Percentiles rank a stretch among this genome's conserved stretches.
phyloP scores from a whole-genome alignment of 2,888 invertebrate genomes.

The Sesia bembeciformis region DNA sequence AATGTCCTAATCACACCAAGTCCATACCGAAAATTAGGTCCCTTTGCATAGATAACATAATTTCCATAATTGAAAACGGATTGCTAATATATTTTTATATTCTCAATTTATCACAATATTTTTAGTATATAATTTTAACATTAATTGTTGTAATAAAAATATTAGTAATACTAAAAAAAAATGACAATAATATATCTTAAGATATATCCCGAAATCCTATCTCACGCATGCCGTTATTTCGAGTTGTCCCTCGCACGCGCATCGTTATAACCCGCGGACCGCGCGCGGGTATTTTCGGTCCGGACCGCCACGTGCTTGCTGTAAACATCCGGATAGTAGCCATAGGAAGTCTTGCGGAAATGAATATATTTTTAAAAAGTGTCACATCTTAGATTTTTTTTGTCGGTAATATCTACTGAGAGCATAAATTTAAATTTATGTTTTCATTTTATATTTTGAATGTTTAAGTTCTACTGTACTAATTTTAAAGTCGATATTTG shows the following conservation, averaged over 20 bases:
- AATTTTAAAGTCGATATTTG: too few species aligned
- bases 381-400: not conserved
- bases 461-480: too few species aligned
- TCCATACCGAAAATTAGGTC: too few species aligned
- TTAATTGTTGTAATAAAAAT: not conserved
- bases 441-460: too few species aligned
- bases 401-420: too few species aligned
- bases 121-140: too few species aligned
- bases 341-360: constrained; percentile 29
- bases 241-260: constrained; percentile 15
- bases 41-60: too few species aligned
- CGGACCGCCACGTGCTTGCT: constrained; percentile 31
- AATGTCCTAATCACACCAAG: too few species aligned
- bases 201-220: constrained; percentile 9
- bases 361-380: not conserved
- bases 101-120: too few species aligned
- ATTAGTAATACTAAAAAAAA: not conserved
- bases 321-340: constrained; percentile 55
- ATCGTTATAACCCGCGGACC: constrained; percentile 16
- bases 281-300: constrained; percentile 29
- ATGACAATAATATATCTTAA: constrained; percentile 7
- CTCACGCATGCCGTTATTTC: constrained; percentile 2
- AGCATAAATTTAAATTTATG: too few species aligned
- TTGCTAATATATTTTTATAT: too few species aligned
- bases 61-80: too few species aligned